Conservation (phyloP, 2,113 vertebrate genomes). For the Stercorarius parasiticus region DNA sequence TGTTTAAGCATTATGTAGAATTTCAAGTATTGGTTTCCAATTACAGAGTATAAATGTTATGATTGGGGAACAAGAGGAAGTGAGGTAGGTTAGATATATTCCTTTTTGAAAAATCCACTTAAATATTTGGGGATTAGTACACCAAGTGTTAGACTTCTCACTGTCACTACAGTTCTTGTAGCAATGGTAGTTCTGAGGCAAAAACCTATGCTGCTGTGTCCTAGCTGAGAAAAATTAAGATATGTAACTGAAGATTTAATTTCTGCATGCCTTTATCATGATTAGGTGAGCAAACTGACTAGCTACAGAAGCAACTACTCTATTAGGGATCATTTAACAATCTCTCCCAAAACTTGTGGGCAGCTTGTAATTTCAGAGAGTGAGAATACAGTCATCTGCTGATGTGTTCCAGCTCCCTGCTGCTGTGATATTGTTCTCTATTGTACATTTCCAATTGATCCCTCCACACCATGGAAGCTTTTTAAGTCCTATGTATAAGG, state of each 20-base stretch:
- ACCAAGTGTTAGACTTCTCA: neutral
- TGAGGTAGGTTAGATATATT: neutral
- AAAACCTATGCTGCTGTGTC: neutral
- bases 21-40: constrained; percentile 34
- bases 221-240: neutral
- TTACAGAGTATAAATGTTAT: neutral
- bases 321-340: neutral
- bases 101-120: neutral
- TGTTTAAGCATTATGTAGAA: constrained; percentile 11
- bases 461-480: constrained; percentile 10
- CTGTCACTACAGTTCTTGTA: neutral
- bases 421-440: neutral
- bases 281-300: neutral
- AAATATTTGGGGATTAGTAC: neutral
- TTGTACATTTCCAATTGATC: neutral
- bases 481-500: neutral
- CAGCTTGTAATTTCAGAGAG: neutral
- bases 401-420: neutral
- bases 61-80: neutral
- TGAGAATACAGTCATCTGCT: neutral
- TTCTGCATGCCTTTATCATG: neutral
- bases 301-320: neutral
- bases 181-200: neutral
- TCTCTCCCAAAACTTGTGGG: neutral
- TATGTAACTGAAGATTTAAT: neutral